Evolutionary conservation across 2,888 invertebrate species (phyloP), one percentile per base, ranked within the genome.

Genomic region (Callyntrura guangdongensis): DNA sequence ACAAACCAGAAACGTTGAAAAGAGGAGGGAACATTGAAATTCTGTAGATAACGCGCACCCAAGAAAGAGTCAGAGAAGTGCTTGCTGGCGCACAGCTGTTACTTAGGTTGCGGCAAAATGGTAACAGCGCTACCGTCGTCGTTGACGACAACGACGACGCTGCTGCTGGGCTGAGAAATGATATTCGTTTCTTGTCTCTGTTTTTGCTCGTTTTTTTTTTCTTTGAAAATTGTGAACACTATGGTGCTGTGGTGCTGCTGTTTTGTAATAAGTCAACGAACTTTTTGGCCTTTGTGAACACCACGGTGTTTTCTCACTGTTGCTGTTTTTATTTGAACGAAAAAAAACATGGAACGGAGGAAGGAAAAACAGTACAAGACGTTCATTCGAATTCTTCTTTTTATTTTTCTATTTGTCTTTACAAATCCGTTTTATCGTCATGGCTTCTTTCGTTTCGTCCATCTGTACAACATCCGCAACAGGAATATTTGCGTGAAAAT

Each of bases 261-360:
- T 81, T 56, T 53, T 86, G 82, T 82, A 83, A 83, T 83, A 79
- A 88, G 87, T 88, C 87, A 88, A 88, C 87, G 87, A 88, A 88
- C 87, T 88, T 88, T 88, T 88, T 88, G 87, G 87, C 87, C 87
- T 88, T 88, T 88, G 49, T 88, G 49, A 67, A n/a, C 12, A 47
- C n/a, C 14, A 81, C 81, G 11, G 17, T 25, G 36, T 45, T 45
- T 72, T 72, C n/a, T 22, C 49, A 53, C 53, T 77, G 49, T 3
- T 69, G 69, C 27, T 27, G 8, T 20, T 11, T 3, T 27, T 27
- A 27, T 49, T 14, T n/a, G 9, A 9, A 17, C 69, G 45, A 45
- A 74, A 45, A 56, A n/a, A n/a, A n/a, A n/a, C n/a, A n/a, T n/a
- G n/a, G n/a, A n/a, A n/a, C n/a, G n/a, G n/a, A n/a, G 79, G 22